Evolutionary conservation across 2,797 vertebrate genomes (phyloP).

Genomic region (Mus minutoides): DNA sequence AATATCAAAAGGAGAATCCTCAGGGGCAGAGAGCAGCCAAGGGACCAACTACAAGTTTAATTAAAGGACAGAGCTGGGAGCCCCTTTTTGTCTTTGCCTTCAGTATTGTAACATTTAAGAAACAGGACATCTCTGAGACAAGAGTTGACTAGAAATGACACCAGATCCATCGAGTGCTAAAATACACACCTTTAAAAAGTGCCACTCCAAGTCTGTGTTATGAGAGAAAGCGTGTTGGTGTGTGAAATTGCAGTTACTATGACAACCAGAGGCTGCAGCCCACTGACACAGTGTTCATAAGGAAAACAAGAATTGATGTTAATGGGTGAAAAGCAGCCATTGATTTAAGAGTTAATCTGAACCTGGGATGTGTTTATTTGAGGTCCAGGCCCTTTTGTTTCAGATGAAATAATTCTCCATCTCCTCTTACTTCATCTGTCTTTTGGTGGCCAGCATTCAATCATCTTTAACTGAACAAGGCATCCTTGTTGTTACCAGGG

Average conservation of each 20-base stretch:
- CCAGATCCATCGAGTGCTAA: conserved; percentile 63
- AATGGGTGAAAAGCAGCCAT: conserved; percentile 60
- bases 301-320: conserved; percentile 72
- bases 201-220: conserved; percentile 58
- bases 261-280: conserved; percentile 72
- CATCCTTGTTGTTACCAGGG: background rate
- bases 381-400: background rate
- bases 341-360: conserved; percentile 2
- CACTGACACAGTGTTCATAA: conserved; percentile 64
- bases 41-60: conserved; percentile 56
- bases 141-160: conserved; percentile 64
- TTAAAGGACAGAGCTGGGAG: conserved; percentile 52
- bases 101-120: conserved; percentile 47
- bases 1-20: conserved; percentile 28
- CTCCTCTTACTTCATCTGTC: background rate
- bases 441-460: background rate
- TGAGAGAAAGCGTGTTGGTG: conserved; percentile 79
- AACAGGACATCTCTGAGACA: conserved; percentile 41
- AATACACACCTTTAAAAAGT: conserved; percentile 53
- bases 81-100: conserved; percentile 65
- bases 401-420: conserved; percentile 17
- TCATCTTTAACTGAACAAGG: conserved; percentile 16
- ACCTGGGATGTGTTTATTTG: conserved; percentile 36
- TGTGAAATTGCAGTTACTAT: conserved; percentile 77
- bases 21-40: conserved; percentile 46